Evolutionary conservation across 2,113 vertebrate genomes (phyloP).

Genomic region (Terrapene triunguis): DNA sequence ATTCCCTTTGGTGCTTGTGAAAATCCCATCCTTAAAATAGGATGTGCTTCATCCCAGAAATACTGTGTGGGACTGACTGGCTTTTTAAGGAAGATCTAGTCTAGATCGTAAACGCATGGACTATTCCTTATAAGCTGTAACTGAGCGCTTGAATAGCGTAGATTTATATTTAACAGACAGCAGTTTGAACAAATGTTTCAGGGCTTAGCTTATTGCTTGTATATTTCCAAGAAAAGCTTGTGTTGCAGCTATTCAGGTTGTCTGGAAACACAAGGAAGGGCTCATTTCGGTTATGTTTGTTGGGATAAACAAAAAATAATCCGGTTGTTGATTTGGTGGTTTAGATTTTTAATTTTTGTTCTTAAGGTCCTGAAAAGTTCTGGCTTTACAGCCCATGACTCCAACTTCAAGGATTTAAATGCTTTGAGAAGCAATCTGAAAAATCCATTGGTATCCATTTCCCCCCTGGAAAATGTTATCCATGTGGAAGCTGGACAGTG

Average conservation of each 20-base stretch:
- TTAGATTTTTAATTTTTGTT: background rate
- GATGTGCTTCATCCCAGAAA: background rate
- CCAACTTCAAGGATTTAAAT: background rate
- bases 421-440: background rate
- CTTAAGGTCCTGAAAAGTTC: background rate
- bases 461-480: background rate
- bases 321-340: background rate
- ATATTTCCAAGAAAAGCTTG: background rate
- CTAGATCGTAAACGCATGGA: background rate
- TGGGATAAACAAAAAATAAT: background rate
- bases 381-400: background rate
- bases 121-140: background rate
- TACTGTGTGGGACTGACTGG: background rate
- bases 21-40: fast-evolving
- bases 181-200: background rate
- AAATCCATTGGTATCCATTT: background rate
- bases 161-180: background rate
- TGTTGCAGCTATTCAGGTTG: fast-evolving
- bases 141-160: background rate
- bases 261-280: background rate
- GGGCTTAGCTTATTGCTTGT: background rate
- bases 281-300: background rate
- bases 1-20: background rate
- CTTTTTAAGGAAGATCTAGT: background rate
- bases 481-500: no score